These are phyloP conservation scores for Ochropleura plecta DNA, from an alignment of 2,888 invertebrate genomes.

Conservation along the genomic window DNA sequence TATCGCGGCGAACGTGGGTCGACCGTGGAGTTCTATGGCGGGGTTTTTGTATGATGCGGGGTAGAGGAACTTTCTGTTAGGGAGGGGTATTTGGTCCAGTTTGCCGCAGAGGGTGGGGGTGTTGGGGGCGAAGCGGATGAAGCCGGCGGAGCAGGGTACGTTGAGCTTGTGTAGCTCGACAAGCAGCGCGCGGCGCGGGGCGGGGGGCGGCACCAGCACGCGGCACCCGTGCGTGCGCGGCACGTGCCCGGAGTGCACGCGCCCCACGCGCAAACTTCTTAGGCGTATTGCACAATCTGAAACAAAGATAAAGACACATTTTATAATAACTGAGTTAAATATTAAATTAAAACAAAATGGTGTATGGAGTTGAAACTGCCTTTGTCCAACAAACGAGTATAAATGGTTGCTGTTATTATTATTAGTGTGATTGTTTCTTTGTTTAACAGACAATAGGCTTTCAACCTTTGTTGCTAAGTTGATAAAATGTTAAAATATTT, in stretches of 20 bases:
- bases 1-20: constrained; percentile 92
- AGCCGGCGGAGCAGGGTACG: constrained; percentile 92
- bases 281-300: constrained; percentile 91
- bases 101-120: constrained; percentile 92
- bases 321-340: neutral
- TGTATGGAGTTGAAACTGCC: neutral
- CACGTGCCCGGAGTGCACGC: constrained; percentile 89
- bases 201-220: constrained; percentile 87
- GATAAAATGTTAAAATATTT: constrained; percentile 30
- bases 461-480: constrained; percentile 27
- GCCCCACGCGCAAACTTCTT: constrained; percentile 81
- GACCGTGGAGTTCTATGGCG: constrained; percentile 90
- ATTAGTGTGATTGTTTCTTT: constrained; percentile 38
- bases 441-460: constrained; percentile 26
- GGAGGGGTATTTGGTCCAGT: constrained; percentile 92
- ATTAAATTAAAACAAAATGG: neutral
- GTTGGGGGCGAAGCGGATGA: constrained; percentile 90
- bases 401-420: constrained; percentile 18
- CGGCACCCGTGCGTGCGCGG: constrained; percentile 89
- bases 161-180: constrained; percentile 92
- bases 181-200: constrained; percentile 90
- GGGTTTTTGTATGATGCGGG: constrained; percentile 87
- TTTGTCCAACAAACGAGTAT: constrained; percentile 18
- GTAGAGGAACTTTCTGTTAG: constrained; percentile 91
- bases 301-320: constrained; percentile 75